Evolutionary conservation across 2,797 vertebrate species (phyloP).

Genomic region (Gallinago solitaria): DNA sequence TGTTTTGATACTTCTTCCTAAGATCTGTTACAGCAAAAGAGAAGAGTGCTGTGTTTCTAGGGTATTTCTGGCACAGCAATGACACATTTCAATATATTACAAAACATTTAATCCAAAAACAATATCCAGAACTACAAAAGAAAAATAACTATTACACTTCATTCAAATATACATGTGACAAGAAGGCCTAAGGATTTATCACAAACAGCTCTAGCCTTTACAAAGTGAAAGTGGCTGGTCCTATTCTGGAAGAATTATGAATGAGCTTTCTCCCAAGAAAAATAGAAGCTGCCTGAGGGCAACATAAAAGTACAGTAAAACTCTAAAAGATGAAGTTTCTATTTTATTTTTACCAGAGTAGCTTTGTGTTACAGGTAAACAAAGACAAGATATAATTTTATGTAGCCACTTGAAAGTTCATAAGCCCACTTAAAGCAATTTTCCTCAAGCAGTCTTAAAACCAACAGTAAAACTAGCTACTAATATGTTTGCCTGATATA

Average conservation of each 20-base stretch:
- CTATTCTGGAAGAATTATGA: constrained; percentile 27
- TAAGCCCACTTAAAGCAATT: constrained; percentile 4
- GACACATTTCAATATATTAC: neutral
- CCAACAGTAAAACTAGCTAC: constrained; percentile 11
- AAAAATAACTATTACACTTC: neutral
- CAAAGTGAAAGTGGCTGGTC: neutral
- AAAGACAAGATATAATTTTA: constrained; percentile 46
- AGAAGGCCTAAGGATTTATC: neutral
- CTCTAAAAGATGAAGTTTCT: constrained; percentile 13
- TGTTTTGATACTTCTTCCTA: constrained; percentile 8
- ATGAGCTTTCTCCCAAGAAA: constrained; percentile 5
- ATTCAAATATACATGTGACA: neutral
- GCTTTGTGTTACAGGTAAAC: constrained; percentile 33
- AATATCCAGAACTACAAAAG: neutral
- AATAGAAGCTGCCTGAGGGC: neutral
- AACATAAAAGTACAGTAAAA: constrained; percentile 33
- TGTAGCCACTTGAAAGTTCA: constrained; percentile 8
- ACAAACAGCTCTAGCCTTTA: neutral
- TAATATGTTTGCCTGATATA: neutral
- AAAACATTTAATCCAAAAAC: neutral
- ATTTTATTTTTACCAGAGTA: constrained; percentile 31
- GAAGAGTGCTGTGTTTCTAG: neutral
- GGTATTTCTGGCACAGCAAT: neutral
- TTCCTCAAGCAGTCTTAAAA: constrained; percentile 29
- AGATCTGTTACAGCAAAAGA: neutral